Base-by-base conservation (phyloP, 1,140 invertebrate species). In the Agrypnia vestita region DNA sequence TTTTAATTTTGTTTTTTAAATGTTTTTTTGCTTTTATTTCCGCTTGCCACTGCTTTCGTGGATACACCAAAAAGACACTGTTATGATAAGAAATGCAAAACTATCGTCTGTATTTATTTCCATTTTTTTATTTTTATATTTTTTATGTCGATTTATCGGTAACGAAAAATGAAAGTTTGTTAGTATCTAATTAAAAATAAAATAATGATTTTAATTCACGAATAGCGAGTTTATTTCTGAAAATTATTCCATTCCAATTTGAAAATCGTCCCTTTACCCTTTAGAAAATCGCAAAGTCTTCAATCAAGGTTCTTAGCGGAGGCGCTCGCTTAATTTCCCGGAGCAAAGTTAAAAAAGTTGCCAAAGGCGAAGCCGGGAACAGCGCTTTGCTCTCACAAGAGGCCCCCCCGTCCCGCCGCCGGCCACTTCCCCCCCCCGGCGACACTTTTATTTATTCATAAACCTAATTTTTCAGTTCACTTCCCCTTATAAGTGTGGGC, bases 381-480 rank as follows among this genome's bases (percentile, higher is more conserved):
- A 82, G 61, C 35, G 62, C 80, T 79, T 79, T 79, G 80, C 80
- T 82, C 75, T 82, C 77, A 81, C 43, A 46, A 74, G 62, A 17
- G 15, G 17, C 67, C 51, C 0, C 64, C 46, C 10, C 12, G 7
- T 13, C 7, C 21, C 35, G 79, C 74, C 62, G 74, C 74, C 74
- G 80, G 74, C 74, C 69, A 47, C 72, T 64, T 69, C 12, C 15
- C 7, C 21, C 62, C 13, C 62, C 51, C 64, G 61, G 74, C 79
- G 77, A 82, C 80, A 78, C 69, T 82, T 79, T 82, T 82, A 82
- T 76, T 79, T 79, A 82, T 82, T 82, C 80, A 82, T 82, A 82
- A 82, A 79, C 77, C 76, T 75, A 79, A 79, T 82, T 82, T 82
- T 82, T 82, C 73, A 74, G 67, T 67, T 74, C 55, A 61, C 78